Evolutionary conservation across 2,888 invertebrate genomes (phyloP).

Genomic region (Microctonus aethiopoides): DNA sequence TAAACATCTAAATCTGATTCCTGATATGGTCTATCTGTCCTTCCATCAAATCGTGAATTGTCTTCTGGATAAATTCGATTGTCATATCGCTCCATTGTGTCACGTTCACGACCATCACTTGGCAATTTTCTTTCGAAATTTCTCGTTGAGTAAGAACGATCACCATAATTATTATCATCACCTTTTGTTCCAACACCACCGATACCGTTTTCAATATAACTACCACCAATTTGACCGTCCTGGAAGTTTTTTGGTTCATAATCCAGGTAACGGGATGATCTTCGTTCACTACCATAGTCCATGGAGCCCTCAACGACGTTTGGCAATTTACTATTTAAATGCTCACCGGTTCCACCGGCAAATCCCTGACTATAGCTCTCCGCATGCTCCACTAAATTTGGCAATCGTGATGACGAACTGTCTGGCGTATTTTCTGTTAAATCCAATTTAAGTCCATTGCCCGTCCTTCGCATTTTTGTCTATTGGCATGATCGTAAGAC

Average conservation of each 20-base stretch:
- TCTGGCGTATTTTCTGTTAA: conserved; percentile 65
- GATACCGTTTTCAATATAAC: conserved; percentile 34
- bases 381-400: conserved; percentile 65
- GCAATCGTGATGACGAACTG: conserved; percentile 61
- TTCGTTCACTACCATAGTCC: conserved; percentile 66
- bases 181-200: conserved; percentile 33
- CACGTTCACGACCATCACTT: conserved; percentile 48
- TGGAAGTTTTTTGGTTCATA: conserved; percentile 54
- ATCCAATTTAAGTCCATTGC: conserved; percentile 64
- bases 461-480: conserved; percentile 63
- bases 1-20: conserved; percentile 64
- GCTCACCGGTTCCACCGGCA: conserved; percentile 54
- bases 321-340: conserved; percentile 65
- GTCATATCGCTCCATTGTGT: conserved; percentile 60
- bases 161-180: conserved; percentile 32
- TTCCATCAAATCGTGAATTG: conserved; percentile 55
- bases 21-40: conserved; percentile 57
- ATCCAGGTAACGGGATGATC: conserved; percentile 65
- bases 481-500: conserved; percentile 60
- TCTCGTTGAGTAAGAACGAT: conserved; percentile 33
- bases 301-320: conserved; percentile 67
- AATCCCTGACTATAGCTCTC: conserved; percentile 51
- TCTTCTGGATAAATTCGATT: conserved; percentile 62
- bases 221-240: conserved; percentile 44
- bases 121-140: conserved; percentile 56